Conservation (phyloP, 2,797 vertebrate species). For the Gouania willdenowi region DNA sequence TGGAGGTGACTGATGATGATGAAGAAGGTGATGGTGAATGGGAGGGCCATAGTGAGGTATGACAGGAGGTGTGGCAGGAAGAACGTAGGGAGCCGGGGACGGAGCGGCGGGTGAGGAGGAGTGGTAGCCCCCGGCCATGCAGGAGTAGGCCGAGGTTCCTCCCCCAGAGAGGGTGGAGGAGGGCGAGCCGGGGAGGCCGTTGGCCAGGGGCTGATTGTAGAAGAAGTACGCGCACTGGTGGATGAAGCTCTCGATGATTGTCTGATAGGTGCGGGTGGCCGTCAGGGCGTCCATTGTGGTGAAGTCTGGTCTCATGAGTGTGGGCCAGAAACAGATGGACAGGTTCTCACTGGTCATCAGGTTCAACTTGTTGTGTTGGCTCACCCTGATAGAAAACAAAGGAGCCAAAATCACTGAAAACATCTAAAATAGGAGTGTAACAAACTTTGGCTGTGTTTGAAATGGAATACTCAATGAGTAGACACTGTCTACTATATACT, state of each 20-base stretch:
- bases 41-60: constrained; percentile 75
- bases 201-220: constrained; percentile 78
- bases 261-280: constrained; percentile 92
- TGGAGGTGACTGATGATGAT: constrained; percentile 79
- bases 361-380: constrained; percentile 85
- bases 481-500: too few relatives aligned
- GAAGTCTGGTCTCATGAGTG: constrained; percentile 90
- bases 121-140: constrained; percentile 65
- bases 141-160: constrained; percentile 62
- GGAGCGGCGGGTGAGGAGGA: constrained; percentile 56
- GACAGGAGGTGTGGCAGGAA: constrained; percentile 65
- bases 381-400: constrained; percentile 75
- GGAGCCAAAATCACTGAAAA: constrained; percentile 36
- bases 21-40: constrained; percentile 60
- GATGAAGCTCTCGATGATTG: constrained; percentile 97
- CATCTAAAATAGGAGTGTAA: too few relatives aligned
- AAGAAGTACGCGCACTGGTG: constrained; percentile 90
- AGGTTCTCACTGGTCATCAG: constrained; percentile 96
- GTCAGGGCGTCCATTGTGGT: constrained; percentile 95
- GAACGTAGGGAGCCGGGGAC: constrained; percentile 66
- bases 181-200: constrained; percentile 74
- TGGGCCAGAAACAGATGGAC: constrained; percentile 97
- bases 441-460: too few relatives aligned
- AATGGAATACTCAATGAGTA: too few relatives aligned
- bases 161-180: constrained; percentile 41